phyloP scores from a whole-genome alignment of 92 coral and sea anemone species.

The Paramuricea clavata region DNA sequence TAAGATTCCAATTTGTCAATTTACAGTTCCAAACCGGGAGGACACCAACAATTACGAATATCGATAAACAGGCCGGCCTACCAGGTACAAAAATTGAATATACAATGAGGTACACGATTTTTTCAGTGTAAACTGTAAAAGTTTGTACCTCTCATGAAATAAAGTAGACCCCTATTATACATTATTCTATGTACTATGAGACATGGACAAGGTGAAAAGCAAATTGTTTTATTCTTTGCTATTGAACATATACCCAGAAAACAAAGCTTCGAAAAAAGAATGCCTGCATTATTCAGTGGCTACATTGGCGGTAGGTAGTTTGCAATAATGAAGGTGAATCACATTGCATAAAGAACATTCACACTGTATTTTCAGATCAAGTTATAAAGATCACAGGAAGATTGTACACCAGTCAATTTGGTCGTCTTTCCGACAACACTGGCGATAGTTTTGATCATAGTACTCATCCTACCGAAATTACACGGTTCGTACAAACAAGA shows the following conservation, averaged over 20 bases:
- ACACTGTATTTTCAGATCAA: not conserved
- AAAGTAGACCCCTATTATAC: too few relatives aligned
- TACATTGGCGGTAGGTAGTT: too few relatives aligned
- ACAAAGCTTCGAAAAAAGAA: too few relatives aligned
- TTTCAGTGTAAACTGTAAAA: too few relatives aligned
- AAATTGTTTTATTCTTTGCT: too few relatives aligned
- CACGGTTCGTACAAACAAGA: slow-evolving; percentile 43
- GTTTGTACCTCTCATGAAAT: too few relatives aligned
- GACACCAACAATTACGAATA: slow-evolving; percentile 72
- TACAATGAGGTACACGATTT: too few relatives aligned
- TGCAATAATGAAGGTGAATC: too few relatives aligned
- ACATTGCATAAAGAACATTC: not conserved
- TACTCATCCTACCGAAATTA: slow-evolving; percentile 34
- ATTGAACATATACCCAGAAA: too few relatives aligned
- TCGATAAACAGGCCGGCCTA: slow-evolving; percentile 74
- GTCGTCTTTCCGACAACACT: slow-evolving; percentile 31
- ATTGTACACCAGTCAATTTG: slow-evolving; percentile 27
- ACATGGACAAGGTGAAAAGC: too few relatives aligned
- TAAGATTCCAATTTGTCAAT: not conserved
- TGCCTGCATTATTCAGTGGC: too few relatives aligned
- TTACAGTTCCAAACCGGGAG: slow-evolving; percentile 64
- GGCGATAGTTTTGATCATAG: slow-evolving; percentile 29
- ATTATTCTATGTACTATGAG: too few relatives aligned
- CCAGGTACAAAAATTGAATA: slow-evolving; percentile 69
- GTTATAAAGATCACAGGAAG: slow-evolving; percentile 32